Percentiles rank a stretch among this genome's conserved stretches.
Conservation (phyloP, 1,140 invertebrate genomes). For the Drosophila repletoides region DNA sequence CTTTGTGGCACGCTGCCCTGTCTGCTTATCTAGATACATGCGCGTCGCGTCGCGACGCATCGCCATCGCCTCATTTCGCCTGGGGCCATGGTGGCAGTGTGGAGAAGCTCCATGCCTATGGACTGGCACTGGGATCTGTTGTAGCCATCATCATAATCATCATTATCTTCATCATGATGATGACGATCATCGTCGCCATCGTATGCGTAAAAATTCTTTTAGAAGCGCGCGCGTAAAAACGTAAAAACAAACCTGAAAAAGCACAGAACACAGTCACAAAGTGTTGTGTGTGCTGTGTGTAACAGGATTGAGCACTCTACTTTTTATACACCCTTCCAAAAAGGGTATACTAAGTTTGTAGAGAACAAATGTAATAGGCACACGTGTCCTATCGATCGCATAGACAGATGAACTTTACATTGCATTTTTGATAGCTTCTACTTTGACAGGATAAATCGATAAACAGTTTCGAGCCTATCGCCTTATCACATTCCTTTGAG, state of each 20-base stretch:
- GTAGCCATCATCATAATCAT: slow-evolving; percentile 27
- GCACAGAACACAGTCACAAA: slow-evolving; percentile 20
- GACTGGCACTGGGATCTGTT: slow-evolving; percentile 41
- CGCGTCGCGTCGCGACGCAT: slow-evolving; percentile 27
- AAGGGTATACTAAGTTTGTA: too few relatives aligned
- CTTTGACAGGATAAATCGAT: too few relatives aligned
- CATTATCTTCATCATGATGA: slow-evolving; percentile 6
- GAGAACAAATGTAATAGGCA: too few relatives aligned
- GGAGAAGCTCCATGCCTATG: slow-evolving; percentile 31
- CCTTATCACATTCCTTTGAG: too few relatives aligned
- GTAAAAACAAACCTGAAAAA: slow-evolving; percentile 55
- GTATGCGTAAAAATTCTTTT: slow-evolving; percentile 63
- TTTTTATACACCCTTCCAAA: too few relatives aligned
- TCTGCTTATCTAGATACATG: slow-evolving; percentile 61
- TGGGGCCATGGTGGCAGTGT: slow-evolving; percentile 20
- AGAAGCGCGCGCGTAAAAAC: slow-evolving; percentile 52
- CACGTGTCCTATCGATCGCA: too few relatives aligned
- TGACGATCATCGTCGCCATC: slow-evolving; percentile 1
- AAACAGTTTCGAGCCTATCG: too few relatives aligned
- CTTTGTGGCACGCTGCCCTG: slow-evolving; percentile 44
- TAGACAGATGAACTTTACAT: too few relatives aligned
- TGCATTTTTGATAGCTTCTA: too few relatives aligned
- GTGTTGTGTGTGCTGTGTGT: slow-evolving; percentile 11
- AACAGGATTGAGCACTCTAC: slow-evolving; percentile 3
- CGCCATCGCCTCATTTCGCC: slow-evolving; percentile 3